Base-by-base conservation (phyloP, 2,888 invertebrate species). In the Brenthis ino region DNA sequence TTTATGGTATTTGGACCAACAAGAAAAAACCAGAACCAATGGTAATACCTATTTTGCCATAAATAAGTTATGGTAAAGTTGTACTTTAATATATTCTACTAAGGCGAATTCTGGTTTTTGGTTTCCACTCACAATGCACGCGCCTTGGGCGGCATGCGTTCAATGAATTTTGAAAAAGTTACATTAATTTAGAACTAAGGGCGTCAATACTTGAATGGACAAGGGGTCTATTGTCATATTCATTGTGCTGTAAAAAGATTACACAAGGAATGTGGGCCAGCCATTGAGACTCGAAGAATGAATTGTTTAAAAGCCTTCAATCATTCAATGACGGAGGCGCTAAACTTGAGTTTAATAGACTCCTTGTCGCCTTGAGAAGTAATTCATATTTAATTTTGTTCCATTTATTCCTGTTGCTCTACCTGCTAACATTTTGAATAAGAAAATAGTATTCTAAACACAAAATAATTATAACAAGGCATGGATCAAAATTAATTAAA, bases 291-390 rank as follows among this genome's bases (percentile, higher is more conserved):
- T 79, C 77, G 73, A 82, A 85, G 85, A 85, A 86, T 83, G 86
- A 84, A 91, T 91, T 91, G 91, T 91, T 89, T 91, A 87, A 84
- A 84, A 80, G 83, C 89, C 77, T 88, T 93, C 91, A 89, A 91
- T 92, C 91, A 90, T 89, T 72, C 87, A 91, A 91, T 91, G 88
- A 90, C 80, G 82, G 78, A 83, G 88, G 90, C 89, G 91, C 91
- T 88, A 89, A 91, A 91, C 82, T 85, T 80, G 85, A 89, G 84
- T 92, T 93, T 92, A 92, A 93, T 92, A 93, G 93, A 92, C 93
- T 91, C 76, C 68, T 77, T 80, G 92, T 92, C 93, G 92, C 92
- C 92, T 86, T 72, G 63, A 84, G 83, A 86, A 88, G 85, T 82
- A 80, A 86, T 88, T 85, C 86, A 82, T 84, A 82, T 86, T 84